Conservation (phyloP, 2,888 invertebrate genomes). For the Pogonocherus hispidulus region DNA sequence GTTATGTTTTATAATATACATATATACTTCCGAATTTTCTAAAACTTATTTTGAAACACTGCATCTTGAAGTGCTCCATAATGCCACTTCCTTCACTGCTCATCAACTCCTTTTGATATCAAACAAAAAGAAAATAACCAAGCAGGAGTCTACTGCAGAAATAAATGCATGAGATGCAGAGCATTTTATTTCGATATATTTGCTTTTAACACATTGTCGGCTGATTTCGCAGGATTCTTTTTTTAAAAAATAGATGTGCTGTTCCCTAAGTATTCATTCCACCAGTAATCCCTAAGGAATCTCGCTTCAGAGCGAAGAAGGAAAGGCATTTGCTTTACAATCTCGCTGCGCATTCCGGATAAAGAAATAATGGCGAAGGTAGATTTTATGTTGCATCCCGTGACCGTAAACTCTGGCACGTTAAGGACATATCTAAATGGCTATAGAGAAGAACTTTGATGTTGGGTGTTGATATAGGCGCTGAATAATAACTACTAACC, state of each 20-base stretch:
- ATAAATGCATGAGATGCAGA: no score
- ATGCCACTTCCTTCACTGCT: no score
- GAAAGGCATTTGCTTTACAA: constrained; percentile 3
- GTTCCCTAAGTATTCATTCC: constrained; percentile 1
- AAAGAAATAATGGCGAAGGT: constrained; percentile 1
- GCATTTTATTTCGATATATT: background rate
- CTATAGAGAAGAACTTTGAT: background rate
- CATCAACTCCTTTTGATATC: no score
- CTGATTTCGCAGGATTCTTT: background rate
- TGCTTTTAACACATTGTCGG: background rate
- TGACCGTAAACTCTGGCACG: background rate
- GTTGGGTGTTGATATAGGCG: background rate
- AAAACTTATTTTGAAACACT: no score
- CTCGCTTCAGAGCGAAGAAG: background rate
- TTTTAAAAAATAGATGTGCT: constrained; percentile 1
- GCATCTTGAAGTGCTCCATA: no score
- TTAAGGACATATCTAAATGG: background rate
- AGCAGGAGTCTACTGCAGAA: no score
- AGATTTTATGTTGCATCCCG: constrained; percentile 2
- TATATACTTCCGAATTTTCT: no score
- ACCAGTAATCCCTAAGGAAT: background rate
- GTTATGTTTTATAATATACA: no score
- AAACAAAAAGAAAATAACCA: no score
- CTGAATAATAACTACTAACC: background rate
- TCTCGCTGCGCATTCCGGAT: constrained; percentile 6